These are phyloP conservation scores for Eueremaeus valkanovi DNA, from an alignment of 2,888 invertebrate genomes.

Conservation along the genomic window DNA sequence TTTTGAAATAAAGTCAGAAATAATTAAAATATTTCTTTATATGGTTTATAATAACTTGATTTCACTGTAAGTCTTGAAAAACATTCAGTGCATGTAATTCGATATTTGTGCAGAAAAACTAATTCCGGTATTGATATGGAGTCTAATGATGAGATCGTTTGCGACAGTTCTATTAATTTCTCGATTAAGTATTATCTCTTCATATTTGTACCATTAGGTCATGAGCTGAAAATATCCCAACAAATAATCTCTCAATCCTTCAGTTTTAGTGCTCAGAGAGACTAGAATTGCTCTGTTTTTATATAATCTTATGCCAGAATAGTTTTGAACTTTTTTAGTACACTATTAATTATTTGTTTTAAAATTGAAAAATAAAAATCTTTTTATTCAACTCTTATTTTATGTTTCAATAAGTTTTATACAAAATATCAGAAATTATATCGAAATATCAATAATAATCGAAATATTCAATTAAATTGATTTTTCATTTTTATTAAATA, in stretches of 20 bases:
- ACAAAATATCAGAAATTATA: no score
- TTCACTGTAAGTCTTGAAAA: not conserved
- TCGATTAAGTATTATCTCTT: conserved; percentile 18
- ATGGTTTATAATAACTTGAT: not conserved
- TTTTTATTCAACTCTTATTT: no score
- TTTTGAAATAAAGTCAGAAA: no score
- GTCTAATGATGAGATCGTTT: conserved; percentile 18
- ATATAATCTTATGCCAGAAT: no score
- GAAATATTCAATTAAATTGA: no score
- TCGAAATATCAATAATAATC: no score
- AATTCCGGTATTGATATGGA: conserved; percentile 31
- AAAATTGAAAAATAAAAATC: no score
- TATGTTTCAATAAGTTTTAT: no score
- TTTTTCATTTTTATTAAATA: no score
- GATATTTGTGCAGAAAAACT: not conserved
- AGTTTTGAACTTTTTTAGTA: no score
- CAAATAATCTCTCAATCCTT: conserved; percentile 11
- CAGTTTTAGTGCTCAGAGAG: no score
- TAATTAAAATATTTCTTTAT: not conserved
- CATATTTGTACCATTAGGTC: conserved; percentile 33
- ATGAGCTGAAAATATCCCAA: conserved; percentile 29
- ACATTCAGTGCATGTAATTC: not conserved
- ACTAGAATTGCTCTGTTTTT: not conserved
- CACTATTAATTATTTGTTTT: no score
- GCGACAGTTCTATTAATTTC: conserved; percentile 9